Base-by-base conservation (phyloP, 37 sponge, comb jelly and placozoan genomes). In the Halichondria panicea region DNA sequence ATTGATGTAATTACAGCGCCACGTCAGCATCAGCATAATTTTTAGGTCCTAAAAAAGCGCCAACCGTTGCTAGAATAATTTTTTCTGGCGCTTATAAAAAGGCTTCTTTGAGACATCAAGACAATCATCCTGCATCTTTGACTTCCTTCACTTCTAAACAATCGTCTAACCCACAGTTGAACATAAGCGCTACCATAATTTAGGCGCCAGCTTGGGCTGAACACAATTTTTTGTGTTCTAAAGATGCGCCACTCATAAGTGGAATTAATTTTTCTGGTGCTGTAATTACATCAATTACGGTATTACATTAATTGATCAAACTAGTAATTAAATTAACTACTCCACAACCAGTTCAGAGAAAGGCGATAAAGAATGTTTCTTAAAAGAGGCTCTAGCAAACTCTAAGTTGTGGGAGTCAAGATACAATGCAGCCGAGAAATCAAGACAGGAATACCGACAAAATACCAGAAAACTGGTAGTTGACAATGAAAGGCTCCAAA, bases 401-500 rank as follows among this genome's bases (percentile, higher is more conserved):
- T 81, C 86, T 21, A 87, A 87, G 55, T 32, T 94, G n/a, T 94
- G 95, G 95, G 92, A 91, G 72, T 53, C 80, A 21, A 77, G 84
- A 30, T 88, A 75, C 55, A 48, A 71, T 62, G 81, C 94, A 21
- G 82, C 79, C 22, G 94, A 94, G 71, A 75, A 84, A 52, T 94
- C 94, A 15, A 63, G 94, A 11, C 55, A 85, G 53, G 86, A 91
- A 30, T 94, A 94, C 75, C 34, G 92, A 30, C 39, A 60, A 32
- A 91, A 85, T 70, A 82, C 83, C 2, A 63, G 64, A 52, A 82
- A 78, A 50, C 79, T 97, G 32, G 56, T 91, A 54, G 55, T 30
- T 3, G 90, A 94, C 66, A 97, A 97, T 75, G 97, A 97, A 13
- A 43, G 63, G 1, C 77, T 97, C 5, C 92, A 94, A 52, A 74